These are phyloP conservation scores for Diceros bicornis DNA, from an alignment of 2,797 vertebrate genomes.

Conservation along the genomic window DNA sequence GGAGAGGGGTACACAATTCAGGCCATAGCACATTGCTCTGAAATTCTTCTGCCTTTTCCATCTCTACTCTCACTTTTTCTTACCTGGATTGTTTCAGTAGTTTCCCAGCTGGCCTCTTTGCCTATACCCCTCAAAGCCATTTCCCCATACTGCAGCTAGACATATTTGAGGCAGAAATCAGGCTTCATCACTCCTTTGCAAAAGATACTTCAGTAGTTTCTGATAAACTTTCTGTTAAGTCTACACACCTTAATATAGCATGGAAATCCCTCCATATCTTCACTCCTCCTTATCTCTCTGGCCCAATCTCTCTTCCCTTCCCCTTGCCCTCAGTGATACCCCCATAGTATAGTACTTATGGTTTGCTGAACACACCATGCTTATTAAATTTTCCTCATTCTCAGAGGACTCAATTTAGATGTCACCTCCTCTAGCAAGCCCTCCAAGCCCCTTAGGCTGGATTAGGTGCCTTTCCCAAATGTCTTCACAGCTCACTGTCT, in stretches of 20 bases:
- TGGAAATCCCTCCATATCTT: background rate
- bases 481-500: background rate
- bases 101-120: background rate
- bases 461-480: background rate
- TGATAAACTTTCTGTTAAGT: background rate
- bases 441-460: background rate
- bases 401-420: background rate
- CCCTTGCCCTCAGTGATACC: background rate
- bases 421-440: background rate
- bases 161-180: background rate
- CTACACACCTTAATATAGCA: background rate
- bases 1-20: background rate
- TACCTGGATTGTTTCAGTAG: background rate
- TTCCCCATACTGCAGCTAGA: background rate
- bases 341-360: background rate
- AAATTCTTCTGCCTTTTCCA: constrained; percentile 11
- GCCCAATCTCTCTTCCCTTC: background rate
- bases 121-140: background rate
- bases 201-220: background rate
- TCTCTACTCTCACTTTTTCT: background rate
- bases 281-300: background rate
- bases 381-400: background rate
- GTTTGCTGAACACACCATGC: background rate
- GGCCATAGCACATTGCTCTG: background rate
- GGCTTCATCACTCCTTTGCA: background rate